phyloP scores from a whole-genome alignment of 64 coral and sea anemone species.

The Pachyseris speciosa region DNA sequence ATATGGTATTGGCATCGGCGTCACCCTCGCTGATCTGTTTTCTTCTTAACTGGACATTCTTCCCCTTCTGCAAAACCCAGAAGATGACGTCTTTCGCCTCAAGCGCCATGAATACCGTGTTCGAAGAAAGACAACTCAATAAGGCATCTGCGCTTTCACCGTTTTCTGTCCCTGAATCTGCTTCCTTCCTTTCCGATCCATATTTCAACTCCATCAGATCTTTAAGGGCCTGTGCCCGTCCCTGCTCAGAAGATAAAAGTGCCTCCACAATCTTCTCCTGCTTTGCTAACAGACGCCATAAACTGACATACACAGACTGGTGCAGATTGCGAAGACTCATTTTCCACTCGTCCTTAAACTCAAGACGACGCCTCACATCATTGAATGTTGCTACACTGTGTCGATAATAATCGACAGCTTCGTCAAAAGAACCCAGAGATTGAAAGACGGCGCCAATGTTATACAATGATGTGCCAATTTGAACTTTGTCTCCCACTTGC shows the following conservation, averaged over 20 bases:
- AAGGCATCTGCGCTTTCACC: background rate
- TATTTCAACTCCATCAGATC: conserved; percentile 17
- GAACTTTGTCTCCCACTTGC: background rate
- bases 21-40: background rate
- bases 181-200: background rate
- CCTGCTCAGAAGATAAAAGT: background rate
- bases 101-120: background rate
- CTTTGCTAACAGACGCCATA: background rate
- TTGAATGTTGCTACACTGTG: background rate
- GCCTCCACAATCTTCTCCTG: background rate
- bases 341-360: background rate
- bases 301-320: background rate
- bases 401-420: background rate
- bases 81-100: background rate
- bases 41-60: background rate
- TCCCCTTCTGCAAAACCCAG: background rate
- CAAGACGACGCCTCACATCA: background rate
- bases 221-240: background rate
- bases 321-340: background rate
- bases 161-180: background rate
- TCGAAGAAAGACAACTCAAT: background rate
- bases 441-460: background rate
- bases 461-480: background rate
- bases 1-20: background rate
- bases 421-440: background rate